Percentiles rank a stretch among this genome's conserved stretches.
These are phyloP conservation scores for Epinotia nisella DNA, from an alignment of 2,888 invertebrate genomes.

Conservation along the genomic window DNA sequence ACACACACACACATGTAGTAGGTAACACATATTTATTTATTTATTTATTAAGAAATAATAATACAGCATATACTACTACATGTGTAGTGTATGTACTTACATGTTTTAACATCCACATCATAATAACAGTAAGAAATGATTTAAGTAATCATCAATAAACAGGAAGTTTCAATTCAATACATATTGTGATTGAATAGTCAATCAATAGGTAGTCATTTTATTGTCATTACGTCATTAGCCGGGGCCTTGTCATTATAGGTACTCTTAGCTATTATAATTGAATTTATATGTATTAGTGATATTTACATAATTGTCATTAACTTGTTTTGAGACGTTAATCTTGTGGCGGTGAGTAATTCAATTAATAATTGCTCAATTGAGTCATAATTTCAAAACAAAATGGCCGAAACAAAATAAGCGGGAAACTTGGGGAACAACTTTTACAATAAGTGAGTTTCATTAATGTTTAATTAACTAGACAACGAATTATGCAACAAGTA, in stretches of 20 bases:
- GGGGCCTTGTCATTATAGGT: neutral
- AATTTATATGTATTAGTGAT: slow-evolving; percentile 8
- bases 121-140: neutral
- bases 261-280: neutral
- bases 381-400: slow-evolving; percentile 4
- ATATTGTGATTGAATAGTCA: slow-evolving; percentile 9
- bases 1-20: too few relatives aligned
- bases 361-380: neutral
- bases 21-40: too few relatives aligned
- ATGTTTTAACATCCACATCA: neutral
- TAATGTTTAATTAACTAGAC: neutral
- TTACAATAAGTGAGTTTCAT: neutral
- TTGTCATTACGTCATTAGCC: slow-evolving; percentile 5
- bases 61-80: too few relatives aligned
- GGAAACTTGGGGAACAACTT: neutral
- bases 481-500: neutral
- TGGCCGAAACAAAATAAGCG: slow-evolving; percentile 9
- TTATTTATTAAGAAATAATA: too few relatives aligned
- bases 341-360: neutral
- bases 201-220: slow-evolving; percentile 6
- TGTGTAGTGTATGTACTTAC: too few relatives aligned
- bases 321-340: neutral
- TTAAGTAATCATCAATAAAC: slow-evolving; percentile 19
- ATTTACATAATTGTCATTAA: neutral
- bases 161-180: slow-evolving; percentile 16